phyloP scores from a whole-genome alignment of 2,797 vertebrate genomes.

The Margarornis squamiger region DNA sequence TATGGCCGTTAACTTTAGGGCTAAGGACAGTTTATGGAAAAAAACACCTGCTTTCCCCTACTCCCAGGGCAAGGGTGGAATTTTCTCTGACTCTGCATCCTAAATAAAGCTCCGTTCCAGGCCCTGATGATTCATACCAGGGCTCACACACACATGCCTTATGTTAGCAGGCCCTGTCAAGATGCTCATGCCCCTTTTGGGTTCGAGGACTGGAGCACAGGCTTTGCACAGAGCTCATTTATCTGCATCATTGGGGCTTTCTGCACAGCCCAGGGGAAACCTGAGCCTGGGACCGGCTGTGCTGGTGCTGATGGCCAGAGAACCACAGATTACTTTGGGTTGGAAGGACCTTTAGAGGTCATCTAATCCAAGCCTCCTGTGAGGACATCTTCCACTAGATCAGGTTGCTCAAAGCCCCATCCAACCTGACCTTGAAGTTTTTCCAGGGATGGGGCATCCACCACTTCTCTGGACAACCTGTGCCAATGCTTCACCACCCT shows the following conservation, averaged over 20 bases:
- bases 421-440: neutral
- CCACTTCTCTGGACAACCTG: neutral
- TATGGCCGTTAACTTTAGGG: slow-evolving; percentile 47
- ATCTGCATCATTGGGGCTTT: neutral
- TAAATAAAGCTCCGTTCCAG: slow-evolving; percentile 55
- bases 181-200: neutral
- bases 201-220: neutral
- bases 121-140: slow-evolving; percentile 48
- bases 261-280: neutral
- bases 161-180: slow-evolving; percentile 60
- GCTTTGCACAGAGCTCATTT: neutral
- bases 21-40: slow-evolving; percentile 72
- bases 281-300: neutral
- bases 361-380: neutral
- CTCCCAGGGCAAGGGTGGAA: slow-evolving; percentile 53
- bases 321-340: neutral
- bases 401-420: neutral
- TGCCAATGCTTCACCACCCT: neutral
- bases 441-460: neutral
- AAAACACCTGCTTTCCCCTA: slow-evolving; percentile 68
- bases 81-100: slow-evolving; percentile 62
- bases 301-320: neutral
- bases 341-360: neutral
- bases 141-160: slow-evolving; percentile 60
- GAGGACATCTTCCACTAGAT: neutral